phyloP scores from a whole-genome alignment of 2,888 invertebrate species.

The Apotomis capreana region DNA sequence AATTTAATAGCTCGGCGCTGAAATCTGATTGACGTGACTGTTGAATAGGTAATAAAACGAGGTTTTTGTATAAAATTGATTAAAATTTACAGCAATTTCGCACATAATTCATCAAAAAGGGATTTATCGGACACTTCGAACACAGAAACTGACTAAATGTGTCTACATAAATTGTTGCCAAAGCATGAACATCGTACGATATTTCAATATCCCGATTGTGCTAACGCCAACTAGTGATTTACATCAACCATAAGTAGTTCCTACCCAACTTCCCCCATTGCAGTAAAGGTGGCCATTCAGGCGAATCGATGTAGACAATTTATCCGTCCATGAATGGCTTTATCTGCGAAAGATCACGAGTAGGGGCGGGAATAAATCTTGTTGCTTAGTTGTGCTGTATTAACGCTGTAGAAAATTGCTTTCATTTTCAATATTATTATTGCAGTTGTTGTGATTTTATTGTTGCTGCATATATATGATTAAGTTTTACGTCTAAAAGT shows the following conservation, averaged over 20 bases:
- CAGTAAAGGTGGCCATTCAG: constrained; percentile 28
- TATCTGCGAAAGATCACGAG: constrained; percentile 37
- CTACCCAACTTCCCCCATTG: constrained; percentile 17
- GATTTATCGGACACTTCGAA: no score
- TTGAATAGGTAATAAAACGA: no score
- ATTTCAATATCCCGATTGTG: constrained; percentile 21
- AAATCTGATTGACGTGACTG: not conserved
- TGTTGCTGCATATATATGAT: not conserved
- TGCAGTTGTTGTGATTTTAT: not conserved
- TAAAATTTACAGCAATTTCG: no score
- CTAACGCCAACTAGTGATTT: constrained; percentile 27
- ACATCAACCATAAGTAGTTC: constrained; percentile 24
- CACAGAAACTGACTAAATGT: not conserved
- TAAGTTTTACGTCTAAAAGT: no score
- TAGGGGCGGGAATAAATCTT: constrained; percentile 1
- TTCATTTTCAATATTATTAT: constrained; percentile 14
- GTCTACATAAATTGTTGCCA: constrained; percentile 1
- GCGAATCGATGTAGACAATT: constrained; percentile 37
- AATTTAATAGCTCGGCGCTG: constrained; percentile 19
- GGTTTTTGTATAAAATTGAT: no score
- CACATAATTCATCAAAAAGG: no score
- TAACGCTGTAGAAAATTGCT: not conserved
- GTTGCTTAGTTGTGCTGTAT: constrained; percentile 19
- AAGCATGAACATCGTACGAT: not conserved
- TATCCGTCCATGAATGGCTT: constrained; percentile 32